These are phyloP conservation scores for Halcyon smyrnensis DNA, from an alignment of 2,797 vertebrate genomes.

Conservation along the genomic window DNA sequence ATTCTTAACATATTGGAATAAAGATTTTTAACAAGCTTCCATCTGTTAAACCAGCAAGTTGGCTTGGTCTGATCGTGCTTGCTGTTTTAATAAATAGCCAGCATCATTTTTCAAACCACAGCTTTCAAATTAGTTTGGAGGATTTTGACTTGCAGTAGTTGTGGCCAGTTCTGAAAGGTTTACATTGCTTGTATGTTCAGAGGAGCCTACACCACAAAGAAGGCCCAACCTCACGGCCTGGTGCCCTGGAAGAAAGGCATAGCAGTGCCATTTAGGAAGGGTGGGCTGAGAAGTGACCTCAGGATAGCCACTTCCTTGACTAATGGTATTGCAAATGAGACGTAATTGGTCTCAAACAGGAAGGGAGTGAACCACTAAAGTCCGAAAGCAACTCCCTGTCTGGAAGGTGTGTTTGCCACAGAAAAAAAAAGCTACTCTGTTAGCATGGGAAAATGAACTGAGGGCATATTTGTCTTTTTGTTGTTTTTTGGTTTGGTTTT, in stretches of 20 bases:
- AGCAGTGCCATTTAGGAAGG: slow-evolving; percentile 36
- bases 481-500: background rate
- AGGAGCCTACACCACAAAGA: slow-evolving; percentile 10
- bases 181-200: background rate
- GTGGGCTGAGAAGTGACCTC: slow-evolving; percentile 48
- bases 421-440: slow-evolving; percentile 42
- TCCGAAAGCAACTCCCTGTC: slow-evolving; percentile 61
- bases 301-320: slow-evolving; percentile 54
- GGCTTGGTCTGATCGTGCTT: slow-evolving; percentile 55
- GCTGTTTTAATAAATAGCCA: slow-evolving; percentile 67
- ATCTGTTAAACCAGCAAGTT: slow-evolving; percentile 65
- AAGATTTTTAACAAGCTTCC: slow-evolving; percentile 69
- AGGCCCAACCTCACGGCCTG: background rate
- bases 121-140: slow-evolving; percentile 52
- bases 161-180: slow-evolving; percentile 15
- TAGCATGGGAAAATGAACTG: slow-evolving; percentile 51
- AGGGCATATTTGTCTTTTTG: slow-evolving; percentile 6
- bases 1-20: slow-evolving; percentile 70
- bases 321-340: slow-evolving; percentile 60
- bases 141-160: background rate
- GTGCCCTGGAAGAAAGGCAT: slow-evolving; percentile 32
- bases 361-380: slow-evolving; percentile 55
- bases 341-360: slow-evolving; percentile 61
- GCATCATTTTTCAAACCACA: slow-evolving; percentile 59
- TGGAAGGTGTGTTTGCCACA: slow-evolving; percentile 52